phyloP scores from a whole-genome alignment of 2,797 vertebrate species.

The Ptychadena robeensis region DNA sequence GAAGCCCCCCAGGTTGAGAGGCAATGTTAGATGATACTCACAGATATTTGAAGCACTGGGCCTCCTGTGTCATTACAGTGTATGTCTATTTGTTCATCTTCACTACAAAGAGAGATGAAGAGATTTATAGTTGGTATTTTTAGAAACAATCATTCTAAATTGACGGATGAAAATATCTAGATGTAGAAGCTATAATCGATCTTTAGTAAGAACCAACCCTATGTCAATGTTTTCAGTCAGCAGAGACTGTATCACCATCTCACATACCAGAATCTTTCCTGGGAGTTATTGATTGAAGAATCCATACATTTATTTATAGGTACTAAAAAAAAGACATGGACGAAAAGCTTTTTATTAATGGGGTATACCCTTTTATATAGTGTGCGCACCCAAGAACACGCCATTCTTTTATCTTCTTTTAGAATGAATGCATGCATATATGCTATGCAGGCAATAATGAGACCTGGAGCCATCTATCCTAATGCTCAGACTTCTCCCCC shows the following conservation, averaged over 20 bases:
- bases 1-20: too few relatives aligned
- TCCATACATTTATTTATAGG: constrained; percentile 40
- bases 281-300: constrained; percentile 40
- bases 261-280: not conserved
- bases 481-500: too few relatives aligned
- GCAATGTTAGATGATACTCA: not conserved
- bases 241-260: constrained; percentile 1
- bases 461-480: too few relatives aligned
- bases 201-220: not conserved
- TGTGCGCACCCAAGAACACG: too few relatives aligned
- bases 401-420: too few relatives aligned
- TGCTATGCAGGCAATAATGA: too few relatives aligned
- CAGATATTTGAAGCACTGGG: not conserved
- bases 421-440: too few relatives aligned
- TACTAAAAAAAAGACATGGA: constrained; percentile 5
- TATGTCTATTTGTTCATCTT: not conserved
- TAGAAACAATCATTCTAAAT: not conserved
- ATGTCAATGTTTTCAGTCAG: constrained; percentile 12
- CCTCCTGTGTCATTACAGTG: not conserved
- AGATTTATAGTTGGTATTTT: not conserved
- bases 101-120: not conserved
- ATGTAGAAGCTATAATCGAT: constrained; percentile 1
- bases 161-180: constrained; percentile 4
- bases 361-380: too few relatives aligned
- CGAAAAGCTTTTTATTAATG: not conserved